Percentiles rank a stretch among this genome's conserved stretches.
Evolutionary conservation across 2,888 invertebrate species (phyloP).

Genomic region (Ormyrus rosae): DNA sequence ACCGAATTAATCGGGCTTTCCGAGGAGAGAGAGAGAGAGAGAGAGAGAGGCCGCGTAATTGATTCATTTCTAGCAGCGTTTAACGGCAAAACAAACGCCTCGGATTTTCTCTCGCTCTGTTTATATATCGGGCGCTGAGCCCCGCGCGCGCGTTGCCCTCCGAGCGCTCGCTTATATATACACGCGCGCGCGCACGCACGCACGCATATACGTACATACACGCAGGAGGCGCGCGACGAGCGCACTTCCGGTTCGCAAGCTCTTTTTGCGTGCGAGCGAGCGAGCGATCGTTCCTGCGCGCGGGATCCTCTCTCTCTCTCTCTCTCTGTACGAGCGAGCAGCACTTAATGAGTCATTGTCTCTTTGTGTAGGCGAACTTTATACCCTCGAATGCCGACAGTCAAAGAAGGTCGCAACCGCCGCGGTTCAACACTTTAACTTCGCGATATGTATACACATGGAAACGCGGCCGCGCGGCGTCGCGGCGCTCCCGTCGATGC

Average conservation of each 20-base stretch:
- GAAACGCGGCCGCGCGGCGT: neutral
- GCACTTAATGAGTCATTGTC: slow-evolving; percentile 56
- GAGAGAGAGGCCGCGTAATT: slow-evolving; percentile 32
- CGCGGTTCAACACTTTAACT: slow-evolving; percentile 28
- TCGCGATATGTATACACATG: neutral
- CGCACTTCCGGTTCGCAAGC: slow-evolving; percentile 56
- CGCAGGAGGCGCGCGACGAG: neutral
- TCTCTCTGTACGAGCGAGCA: neutral
- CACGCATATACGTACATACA: neutral
- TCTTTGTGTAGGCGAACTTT: slow-evolving; percentile 43
- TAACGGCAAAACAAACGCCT: slow-evolving; percentile 40
- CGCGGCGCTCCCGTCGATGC: no score
- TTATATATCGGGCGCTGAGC: slow-evolving; percentile 9
- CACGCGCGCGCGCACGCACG: neutral
- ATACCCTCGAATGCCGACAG: slow-evolving; percentile 24
- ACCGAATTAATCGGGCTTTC: slow-evolving; percentile 38
- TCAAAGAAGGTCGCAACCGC: slow-evolving; percentile 16
- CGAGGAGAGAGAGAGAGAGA: neutral
- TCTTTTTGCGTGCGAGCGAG: slow-evolving; percentile 47
- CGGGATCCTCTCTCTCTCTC: no score
- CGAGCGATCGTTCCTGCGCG: neutral
- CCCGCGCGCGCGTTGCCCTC: slow-evolving; percentile 15
- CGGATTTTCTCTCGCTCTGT: slow-evolving; percentile 32
- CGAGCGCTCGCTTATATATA: neutral
- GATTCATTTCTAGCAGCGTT: slow-evolving; percentile 48